Evolutionary conservation across 2,888 invertebrate genomes (phyloP).

Genomic region (Nebria salina): DNA sequence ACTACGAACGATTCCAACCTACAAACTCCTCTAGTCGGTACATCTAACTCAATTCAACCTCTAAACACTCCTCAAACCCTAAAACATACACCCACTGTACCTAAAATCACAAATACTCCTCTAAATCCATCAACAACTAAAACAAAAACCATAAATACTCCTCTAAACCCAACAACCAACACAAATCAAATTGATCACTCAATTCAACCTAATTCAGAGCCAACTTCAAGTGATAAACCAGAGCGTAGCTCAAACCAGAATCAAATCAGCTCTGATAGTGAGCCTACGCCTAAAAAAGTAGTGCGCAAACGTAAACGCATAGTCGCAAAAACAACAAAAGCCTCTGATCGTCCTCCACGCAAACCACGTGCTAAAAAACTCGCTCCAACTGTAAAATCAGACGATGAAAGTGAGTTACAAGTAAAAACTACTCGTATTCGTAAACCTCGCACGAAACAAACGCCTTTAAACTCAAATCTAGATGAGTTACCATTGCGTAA

Average conservation of each 20-base stretch:
- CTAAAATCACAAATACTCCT: no score
- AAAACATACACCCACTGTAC: no score
- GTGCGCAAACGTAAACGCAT: neutral
- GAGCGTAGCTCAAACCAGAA: neutral
- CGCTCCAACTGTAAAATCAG: no score
- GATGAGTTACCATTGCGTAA: constrained; percentile 5
- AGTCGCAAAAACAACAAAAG: neutral
- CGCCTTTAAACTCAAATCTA: constrained; percentile 20
- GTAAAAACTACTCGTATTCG: no score
- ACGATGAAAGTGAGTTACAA: no score
- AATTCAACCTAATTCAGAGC: neutral
- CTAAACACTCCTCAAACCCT: neutral
- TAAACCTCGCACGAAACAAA: no score
- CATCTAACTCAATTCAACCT: neutral
- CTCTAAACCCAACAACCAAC: no score
- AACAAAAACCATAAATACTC: no score
- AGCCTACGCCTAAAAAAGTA: neutral
- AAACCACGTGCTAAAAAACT: no score
- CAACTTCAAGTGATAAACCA: neutral
- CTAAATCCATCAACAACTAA: no score
- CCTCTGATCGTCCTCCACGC: no score
- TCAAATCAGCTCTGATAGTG: neutral
- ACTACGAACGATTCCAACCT: neutral
- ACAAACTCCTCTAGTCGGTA: neutral
- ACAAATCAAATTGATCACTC: neutral